Evolutionary conservation across 2,888 invertebrate genomes (phyloP), one percentile per base, ranked within the genome.

Genomic region (Leptarthrus brevirostris): DNA sequence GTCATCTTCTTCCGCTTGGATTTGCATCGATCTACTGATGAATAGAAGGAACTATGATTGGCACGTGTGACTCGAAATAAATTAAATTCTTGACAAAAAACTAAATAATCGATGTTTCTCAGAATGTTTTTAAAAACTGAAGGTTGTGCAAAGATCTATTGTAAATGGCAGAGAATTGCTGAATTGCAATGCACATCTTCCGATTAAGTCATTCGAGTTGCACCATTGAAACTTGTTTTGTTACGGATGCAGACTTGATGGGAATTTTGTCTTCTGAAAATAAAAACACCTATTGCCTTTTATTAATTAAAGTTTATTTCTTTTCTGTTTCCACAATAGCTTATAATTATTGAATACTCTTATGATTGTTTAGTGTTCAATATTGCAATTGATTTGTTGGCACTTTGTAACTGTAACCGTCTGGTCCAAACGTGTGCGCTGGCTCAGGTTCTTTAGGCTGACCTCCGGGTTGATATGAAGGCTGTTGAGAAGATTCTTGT

Each of bases 371-470:
- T 69, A 69, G 16, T 52, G 85, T 77, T 80, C 52, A 69, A 20
- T 52, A 84, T 77, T 80, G 82, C 72, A 84, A 85, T 22, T 82
- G 80, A 66, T 79, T 82, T 71, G 80, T 80, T 56, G 84, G 84
- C 75, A 83, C 81, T 75, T 83, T 83, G 75, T 84, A 84, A 74
- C 83, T 83, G 77, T 84, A 84, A 49, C 84, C 84, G 77, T 84
- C 84, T 34, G 81, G 81, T 34, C 84, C 84, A 2, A 79, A 54
- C 10, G 70, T 66, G 64, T 75, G 76, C 10, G 75, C 74, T 47
- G 76, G 75, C 22, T 73, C 69, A n/a, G 73, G 73, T 14, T 73
- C 73, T 49, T 56, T 16, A 40, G 70, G 53, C n/a, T 36, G 34
- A n/a, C 8, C 22, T 5, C 22, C 36, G n/a, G 54, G 30, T 30